These are phyloP conservation scores for Brachionus manjavacas DNA, from an alignment of 1,140 invertebrate species.

Conservation along the genomic window DNA sequence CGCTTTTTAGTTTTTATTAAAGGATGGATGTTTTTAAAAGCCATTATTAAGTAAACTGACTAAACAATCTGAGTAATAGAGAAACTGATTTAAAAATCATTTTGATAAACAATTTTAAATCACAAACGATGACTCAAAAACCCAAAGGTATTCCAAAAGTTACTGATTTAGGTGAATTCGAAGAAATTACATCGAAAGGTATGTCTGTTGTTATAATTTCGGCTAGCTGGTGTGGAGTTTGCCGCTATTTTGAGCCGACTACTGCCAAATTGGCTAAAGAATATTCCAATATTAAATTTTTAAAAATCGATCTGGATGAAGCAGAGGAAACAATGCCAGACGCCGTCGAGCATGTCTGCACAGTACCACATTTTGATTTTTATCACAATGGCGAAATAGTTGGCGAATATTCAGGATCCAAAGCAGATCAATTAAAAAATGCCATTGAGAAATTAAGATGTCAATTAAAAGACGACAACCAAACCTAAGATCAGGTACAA, in stretches of 20 bases:
- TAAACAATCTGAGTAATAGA: background rate
- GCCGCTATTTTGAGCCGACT: background rate
- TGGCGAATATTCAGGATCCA: background rate
- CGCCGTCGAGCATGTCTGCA: background rate
- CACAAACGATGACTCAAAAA: background rate
- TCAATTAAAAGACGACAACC: background rate
- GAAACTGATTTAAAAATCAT: background rate
- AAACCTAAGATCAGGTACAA: too few relatives aligned
- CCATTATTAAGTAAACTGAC: background rate
- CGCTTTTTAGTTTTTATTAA: background rate
- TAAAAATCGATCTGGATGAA: slow-evolving; percentile 30
- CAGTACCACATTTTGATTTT: background rate
- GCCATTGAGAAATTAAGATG: background rate
- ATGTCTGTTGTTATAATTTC: background rate
- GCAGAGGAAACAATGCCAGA: background rate
- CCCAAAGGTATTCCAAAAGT: background rate
- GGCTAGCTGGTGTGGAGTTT: slow-evolving; percentile 2
- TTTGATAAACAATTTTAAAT: background rate
- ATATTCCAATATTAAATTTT: slow-evolving; percentile 11
- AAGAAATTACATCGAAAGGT: background rate
- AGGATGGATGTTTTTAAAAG: background rate
- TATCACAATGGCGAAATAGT: background rate
- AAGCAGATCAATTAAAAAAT: background rate
- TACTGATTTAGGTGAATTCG: background rate
- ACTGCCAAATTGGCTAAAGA: background rate